phyloP scores from a whole-genome alignment of 2,113 vertebrate species.

The Alligator mississippiensis region DNA sequence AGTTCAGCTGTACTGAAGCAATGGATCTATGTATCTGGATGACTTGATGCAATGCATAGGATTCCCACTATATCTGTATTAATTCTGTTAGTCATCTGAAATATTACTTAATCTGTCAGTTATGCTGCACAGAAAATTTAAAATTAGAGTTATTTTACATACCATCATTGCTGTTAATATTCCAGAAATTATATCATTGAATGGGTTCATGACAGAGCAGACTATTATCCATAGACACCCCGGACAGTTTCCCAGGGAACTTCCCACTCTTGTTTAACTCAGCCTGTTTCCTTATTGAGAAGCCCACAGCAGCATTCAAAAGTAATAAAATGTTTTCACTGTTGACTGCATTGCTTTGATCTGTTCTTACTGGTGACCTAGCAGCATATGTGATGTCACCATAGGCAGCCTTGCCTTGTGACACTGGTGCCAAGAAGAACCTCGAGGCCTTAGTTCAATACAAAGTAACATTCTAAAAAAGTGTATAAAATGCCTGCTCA shows the following conservation, averaged over 20 bases:
- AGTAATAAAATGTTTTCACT: rapidly evolving
- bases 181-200: neutral
- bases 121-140: neutral
- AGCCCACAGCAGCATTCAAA: rapidly evolving
- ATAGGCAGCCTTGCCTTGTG: neutral
- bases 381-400: rapidly evolving
- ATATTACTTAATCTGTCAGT: neutral
- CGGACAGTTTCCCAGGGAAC: rapidly evolving
- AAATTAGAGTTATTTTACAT: neutral
- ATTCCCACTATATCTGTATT: no score
- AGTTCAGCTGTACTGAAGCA: neutral
- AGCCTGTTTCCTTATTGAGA: rapidly evolving
- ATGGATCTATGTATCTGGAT: neutral
- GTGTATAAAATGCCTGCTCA: neutral
- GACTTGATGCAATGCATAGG: neutral
- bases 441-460: neutral
- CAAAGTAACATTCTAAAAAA: neutral
- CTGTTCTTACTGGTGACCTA: rapidly evolving
- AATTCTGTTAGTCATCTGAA: neutral
- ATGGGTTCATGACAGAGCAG: neutral
- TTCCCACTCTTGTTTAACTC: neutral
- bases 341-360: rapidly evolving
- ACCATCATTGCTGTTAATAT: neutral
- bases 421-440: neutral
- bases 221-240: neutral